Percentiles rank a stretch among this genome's conserved stretches.
Evolutionary conservation across 2,888 invertebrate genomes (phyloP).

Genomic region (Lobophora halterata): DNA sequence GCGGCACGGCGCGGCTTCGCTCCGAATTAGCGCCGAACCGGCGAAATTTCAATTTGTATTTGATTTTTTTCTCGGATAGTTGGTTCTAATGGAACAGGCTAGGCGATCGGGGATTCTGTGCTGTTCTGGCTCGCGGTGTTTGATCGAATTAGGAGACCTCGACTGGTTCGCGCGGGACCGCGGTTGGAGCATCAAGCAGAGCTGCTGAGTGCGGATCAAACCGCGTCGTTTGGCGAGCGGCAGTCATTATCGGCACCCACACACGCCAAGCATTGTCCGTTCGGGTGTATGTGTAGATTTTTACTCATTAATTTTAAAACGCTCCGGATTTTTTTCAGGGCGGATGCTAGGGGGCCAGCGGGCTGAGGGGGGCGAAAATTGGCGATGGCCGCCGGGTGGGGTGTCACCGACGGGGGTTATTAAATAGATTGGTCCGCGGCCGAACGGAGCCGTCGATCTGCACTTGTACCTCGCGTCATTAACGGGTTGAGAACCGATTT

Average conservation of each 20-base stretch:
- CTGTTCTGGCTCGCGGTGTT: conserved; percentile 32
- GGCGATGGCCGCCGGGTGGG: conserved; percentile 80
- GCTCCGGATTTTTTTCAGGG: conserved; percentile 81
- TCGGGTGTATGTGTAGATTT: conserved; percentile 78
- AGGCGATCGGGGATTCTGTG: conserved; percentile 51
- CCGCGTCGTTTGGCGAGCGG: conserved; percentile 54
- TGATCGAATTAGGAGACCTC: conserved; percentile 11
- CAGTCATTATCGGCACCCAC: conserved; percentile 71
- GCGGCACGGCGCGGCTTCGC: conserved; percentile 66
- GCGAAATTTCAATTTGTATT: conserved; percentile 76
- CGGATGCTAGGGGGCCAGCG: conserved; percentile 71
- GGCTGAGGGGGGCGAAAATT: conserved; percentile 70
- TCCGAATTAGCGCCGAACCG: conserved; percentile 71
- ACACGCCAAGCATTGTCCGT: conserved; percentile 61
- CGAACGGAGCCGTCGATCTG: conserved; percentile 80
- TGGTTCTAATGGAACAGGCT: conserved; percentile 64
- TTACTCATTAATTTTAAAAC: conserved; percentile 83
- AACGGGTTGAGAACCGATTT: conserved; percentile 80
- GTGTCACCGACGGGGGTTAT: conserved; percentile 81
- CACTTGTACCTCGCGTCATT: conserved; percentile 81
- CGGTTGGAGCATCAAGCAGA: conserved; percentile 7
- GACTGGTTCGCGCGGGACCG: not conserved
- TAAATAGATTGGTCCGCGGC: conserved; percentile 82
- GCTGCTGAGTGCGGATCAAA: too few relatives aligned
- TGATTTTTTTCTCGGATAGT: conserved; percentile 73